A percentile compares a stretch with the other conserved stretches of the same genome.
phyloP scores from a whole-genome alignment of 2,113 vertebrate genomes.

The Dasyornis broadbenti region DNA sequence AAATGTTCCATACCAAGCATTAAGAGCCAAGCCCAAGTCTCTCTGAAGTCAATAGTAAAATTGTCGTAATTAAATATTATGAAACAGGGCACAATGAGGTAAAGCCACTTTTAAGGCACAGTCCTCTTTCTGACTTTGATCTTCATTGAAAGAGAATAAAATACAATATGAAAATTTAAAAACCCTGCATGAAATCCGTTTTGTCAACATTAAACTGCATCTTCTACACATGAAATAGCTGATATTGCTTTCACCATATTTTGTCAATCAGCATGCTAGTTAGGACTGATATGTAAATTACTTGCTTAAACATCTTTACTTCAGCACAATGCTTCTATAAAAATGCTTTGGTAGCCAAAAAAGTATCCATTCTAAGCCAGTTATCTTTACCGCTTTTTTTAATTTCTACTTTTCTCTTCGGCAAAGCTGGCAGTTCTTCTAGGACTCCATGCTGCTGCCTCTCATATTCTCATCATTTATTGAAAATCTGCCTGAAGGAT shows the following conservation, averaged over 20 bases:
- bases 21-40: neutral
- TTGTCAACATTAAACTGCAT: neutral
- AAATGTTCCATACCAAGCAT: neutral
- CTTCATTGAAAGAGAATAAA: neutral
- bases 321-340: neutral
- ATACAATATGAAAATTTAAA: neutral
- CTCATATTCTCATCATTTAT: conserved; percentile 12
- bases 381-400: neutral
- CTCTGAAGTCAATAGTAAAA: neutral
- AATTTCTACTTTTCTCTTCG: neutral
- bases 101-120: neutral
- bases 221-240: neutral
- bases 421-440: neutral
- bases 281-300: neutral
- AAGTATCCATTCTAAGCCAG: neutral
- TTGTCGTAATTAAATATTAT: neutral
- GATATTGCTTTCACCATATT: neutral
- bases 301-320: neutral
- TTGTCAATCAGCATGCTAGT: neutral
- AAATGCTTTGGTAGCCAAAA: neutral
- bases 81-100: neutral
- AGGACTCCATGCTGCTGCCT: neutral
- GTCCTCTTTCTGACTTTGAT: neutral
- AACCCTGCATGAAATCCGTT: neutral
- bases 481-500: conserved; percentile 22